Conservation (phyloP, 2,888 invertebrate species). For the Lasioglossum vierecki region DNA sequence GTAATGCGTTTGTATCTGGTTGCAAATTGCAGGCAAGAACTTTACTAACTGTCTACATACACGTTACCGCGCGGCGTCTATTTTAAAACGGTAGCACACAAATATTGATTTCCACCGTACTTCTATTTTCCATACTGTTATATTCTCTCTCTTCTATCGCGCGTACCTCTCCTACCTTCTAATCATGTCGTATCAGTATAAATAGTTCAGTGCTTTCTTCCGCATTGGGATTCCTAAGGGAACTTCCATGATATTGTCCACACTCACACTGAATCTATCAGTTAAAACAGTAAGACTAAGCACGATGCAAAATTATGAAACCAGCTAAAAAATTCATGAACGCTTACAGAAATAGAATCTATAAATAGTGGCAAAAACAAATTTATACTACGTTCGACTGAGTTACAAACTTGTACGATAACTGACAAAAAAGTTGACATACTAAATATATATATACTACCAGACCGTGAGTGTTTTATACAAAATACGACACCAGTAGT, state of each 20-base stretch:
- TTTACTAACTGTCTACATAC: neutral
- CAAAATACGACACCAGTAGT: neutral
- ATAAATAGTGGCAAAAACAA: neutral
- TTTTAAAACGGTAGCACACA: conserved; percentile 9
- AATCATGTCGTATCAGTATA: neutral
- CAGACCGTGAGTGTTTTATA: neutral
- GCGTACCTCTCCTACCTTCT: neutral
- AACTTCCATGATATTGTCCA: no score
- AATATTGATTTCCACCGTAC: conserved; percentile 20
- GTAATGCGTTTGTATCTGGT: neutral
- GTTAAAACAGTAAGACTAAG: neutral
- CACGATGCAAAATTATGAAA: neutral
- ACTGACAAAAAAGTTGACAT: neutral
- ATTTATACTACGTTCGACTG: neutral
- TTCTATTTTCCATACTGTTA: conserved; percentile 12
- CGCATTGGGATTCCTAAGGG: neutral
- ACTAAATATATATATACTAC: neutral
- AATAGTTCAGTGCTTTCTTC: conserved; percentile 2
- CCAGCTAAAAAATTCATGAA: neutral
- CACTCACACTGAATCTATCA: neutral
- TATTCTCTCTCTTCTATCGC: neutral
- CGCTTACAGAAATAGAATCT: neutral
- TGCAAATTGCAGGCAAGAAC: neutral
- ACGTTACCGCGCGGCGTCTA: neutral
- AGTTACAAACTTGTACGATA: neutral